These are phyloP conservation scores for Thamnophis sirtalis DNA, from an alignment of 2,113 vertebrate species.

Conservation along the genomic window DNA sequence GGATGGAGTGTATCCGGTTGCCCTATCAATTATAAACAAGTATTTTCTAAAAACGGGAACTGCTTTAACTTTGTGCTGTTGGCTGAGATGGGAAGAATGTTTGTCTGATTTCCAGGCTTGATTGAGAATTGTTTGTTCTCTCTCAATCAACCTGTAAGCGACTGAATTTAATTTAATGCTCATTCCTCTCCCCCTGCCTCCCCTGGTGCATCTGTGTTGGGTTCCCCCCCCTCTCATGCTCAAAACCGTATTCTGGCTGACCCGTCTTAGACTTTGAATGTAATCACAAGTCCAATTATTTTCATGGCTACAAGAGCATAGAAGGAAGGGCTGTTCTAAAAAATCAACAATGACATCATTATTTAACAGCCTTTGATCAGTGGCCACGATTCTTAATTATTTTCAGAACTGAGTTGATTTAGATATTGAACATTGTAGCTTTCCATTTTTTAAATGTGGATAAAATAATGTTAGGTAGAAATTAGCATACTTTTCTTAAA, in stretches of 20 bases:
- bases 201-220: neutral
- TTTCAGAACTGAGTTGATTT: neutral
- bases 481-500: neutral
- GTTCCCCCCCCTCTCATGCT: neutral
- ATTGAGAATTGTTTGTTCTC: neutral
- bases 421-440: neutral
- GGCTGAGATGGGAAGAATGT: neutral
- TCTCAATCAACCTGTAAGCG: neutral
- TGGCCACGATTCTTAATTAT: neutral
- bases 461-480: neutral
- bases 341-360: neutral
- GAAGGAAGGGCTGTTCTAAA: neutral
- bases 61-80: neutral
- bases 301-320: neutral
- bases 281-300: neutral
- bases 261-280: neutral
- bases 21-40: neutral
- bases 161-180: neutral
- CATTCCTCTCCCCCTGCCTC: neutral
- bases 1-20: neutral
- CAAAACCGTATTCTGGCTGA: neutral
- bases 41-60: neutral
- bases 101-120: neutral
- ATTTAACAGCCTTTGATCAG: neutral
- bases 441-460: neutral